Evolutionary conservation across 1,140 invertebrate genomes (phyloP), one percentile per base, ranked within the genome.

Genomic region (Samia ricini): DNA sequence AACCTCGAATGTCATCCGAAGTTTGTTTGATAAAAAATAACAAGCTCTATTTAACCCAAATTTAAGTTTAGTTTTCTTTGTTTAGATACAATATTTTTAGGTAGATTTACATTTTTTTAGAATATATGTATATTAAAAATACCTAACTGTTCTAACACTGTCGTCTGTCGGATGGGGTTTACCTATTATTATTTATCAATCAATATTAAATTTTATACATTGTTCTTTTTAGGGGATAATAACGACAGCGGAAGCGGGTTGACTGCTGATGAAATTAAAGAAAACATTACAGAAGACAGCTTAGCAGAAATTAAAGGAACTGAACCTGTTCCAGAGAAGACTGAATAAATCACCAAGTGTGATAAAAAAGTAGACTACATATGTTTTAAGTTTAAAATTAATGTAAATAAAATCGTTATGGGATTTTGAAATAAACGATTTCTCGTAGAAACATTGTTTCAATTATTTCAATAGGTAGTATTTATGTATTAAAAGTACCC

Each of bases 341-440:
- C 81, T 83, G 81, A 83, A 75, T 75, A 75, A 75, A 68, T 72
- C 71, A 51, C 57, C 18, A 76, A 79, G 73, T 73, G 69, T 80
- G 70, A 78, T 76, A 71, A 18, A 68, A 72, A 68, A 50, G 61
- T 61, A 63, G 64, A 49, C 73, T 74, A 78, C 70, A 79, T 79
- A 81, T 80, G 76, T 66, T 71, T 68, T 66, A 60, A 58, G 60
- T 62, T 72, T 52, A 64, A 71, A 10, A 42, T 15, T 42, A 42
- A 71, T 79, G 61, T 76, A 80, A 76, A 74, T 73, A 78, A 75
- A 69, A 64, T 2, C 59, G 7, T 36, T 20, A 26, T 60, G 52
- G 64, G 56, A 64, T 58, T 57, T 54, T 24, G 48, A 67, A 61
- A 58, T 70, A 66, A 29, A 63, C 55, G 58, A 23, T 26, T 65